These are phyloP conservation scores for Diploscapter pachys DNA, from an alignment of 1,140 invertebrate species.

Conservation along the genomic window DNA sequence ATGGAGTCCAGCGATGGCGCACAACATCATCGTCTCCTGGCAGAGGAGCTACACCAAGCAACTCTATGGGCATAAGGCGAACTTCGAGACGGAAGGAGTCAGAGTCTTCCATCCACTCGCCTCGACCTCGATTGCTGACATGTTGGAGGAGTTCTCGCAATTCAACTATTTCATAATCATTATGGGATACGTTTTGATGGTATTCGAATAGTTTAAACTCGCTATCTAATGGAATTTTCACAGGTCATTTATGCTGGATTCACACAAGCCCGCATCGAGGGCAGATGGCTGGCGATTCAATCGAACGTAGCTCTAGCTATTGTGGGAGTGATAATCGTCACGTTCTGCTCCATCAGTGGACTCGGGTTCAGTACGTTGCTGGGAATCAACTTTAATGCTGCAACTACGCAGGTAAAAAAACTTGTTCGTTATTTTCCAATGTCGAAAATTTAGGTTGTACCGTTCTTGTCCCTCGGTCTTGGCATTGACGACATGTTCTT, in stretches of 20 bases:
- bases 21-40: slow-evolving; percentile 84
- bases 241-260: slow-evolving; percentile 76
- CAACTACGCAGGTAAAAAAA: slow-evolving; percentile 74
- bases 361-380: slow-evolving; percentile 88
- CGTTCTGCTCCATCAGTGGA: slow-evolving; percentile 76
- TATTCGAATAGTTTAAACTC: slow-evolving; percentile 61
- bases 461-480: slow-evolving; percentile 84
- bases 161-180: slow-evolving; percentile 76
- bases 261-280: slow-evolving; percentile 67
- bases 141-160: slow-evolving; percentile 82
- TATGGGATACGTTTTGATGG: slow-evolving; percentile 80
- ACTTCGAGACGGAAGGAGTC: slow-evolving; percentile 36
- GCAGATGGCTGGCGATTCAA: slow-evolving; percentile 73
- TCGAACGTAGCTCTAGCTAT: slow-evolving; percentile 82
- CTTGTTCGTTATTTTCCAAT: too few relatives aligned
- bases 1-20: slow-evolving; percentile 87
- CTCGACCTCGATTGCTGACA: slow-evolving; percentile 81
- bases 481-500: slow-evolving; percentile 92
- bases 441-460: slow-evolving; percentile 67
- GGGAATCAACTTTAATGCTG: slow-evolving; percentile 89
- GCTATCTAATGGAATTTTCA: too few relatives aligned
- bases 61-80: slow-evolving; percentile 66
- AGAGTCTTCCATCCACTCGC: slow-evolving; percentile 86
- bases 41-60: slow-evolving; percentile 81
- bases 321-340: slow-evolving; percentile 80